Evolutionary conservation across 2,888 invertebrate species (phyloP), one percentile per base, ranked within the genome.

Genomic region (Schizaphis graminum): DNA sequence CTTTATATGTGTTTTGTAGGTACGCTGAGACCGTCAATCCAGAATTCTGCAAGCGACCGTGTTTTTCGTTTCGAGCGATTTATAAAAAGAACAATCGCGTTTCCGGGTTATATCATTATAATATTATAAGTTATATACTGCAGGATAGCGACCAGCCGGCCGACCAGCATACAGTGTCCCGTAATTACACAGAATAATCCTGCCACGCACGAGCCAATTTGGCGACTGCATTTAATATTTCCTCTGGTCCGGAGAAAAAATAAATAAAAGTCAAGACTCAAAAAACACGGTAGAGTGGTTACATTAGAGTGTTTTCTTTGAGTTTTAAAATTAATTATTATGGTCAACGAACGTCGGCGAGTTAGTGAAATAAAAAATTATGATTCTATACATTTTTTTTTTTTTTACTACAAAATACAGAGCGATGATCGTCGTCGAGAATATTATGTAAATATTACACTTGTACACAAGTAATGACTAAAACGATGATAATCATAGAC

Each of bases 211-310:
- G 93, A 93, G 89, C 93, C 93, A 85, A 93, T 93, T 93, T 93
- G 93, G 93, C 93, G 89, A 90, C 89, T 56, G 57, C 26, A 41
- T 93, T 93, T 90, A 84, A 90, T 90, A 89, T 85, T 89, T 93
- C 67, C 85, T 90, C 35, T 90, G 89, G 89, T 47, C 89, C 67
- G 57, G 85, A 93, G 49, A 85, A 90, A 61, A 77, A 93, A 84
- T 56, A 93, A 93, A 47, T 49, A 92, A 88, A 89, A 93, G 56
- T 87, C 89, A 24, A 93, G 47, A 57, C 44, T 87, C 77, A 11
- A 93, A 35, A 57, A 35, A 90, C 89, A 93, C 93, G 84, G 89
- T 53, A 57, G 44, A 89, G 35, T 77, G 77, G 77, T 93, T 90
- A 49, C 90, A 47, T 28, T 44, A 85, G 85, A 24, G n/a, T 47